Evolutionary conservation across 2,797 vertebrate species (phyloP), one percentile per base, ranked within the genome.

Genomic region (Myotis daubentonii): DNA sequence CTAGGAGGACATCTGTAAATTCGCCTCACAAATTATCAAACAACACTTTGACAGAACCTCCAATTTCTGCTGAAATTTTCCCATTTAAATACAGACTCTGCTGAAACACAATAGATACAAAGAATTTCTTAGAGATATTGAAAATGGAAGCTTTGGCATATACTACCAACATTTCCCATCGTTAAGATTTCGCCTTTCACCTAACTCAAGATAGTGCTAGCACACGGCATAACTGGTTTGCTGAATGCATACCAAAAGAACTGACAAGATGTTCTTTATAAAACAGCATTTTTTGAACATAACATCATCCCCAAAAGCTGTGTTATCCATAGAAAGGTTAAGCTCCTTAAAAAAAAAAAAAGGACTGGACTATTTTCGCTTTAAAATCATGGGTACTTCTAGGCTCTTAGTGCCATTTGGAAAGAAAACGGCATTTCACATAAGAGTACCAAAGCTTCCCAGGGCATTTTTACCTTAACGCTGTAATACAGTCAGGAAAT

Each of bases 11-110:
- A 79, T 25, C 17, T 23, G 11, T 88, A 80, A 88, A 78, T 66
- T 92, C 47, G 91, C n/a, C 12, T 91, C 41, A 78, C 19, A 83
- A 91, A 83, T 88, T 22, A 92, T 47, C 28, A 89, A 94, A 81
- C 17, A 86, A 83, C 7, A 71, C 25, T 74, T 83, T 86, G 60
- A 93, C 3, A 85, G 76, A 82, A 25, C 8, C 28, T 80, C 28
- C 33, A 30, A 60, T 66, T 91, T 78, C 71, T 94, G 55, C 49
- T 78, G 13, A 89, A 91, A 93, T 94, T 53, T 68, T 68, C 49
- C 71, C 16, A 87, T 57, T 96, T 94, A 89, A 87, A 91, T 16
- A 76, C 10, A 81, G 60, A 86, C 28, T 75, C 80, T 83, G 11
- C 51, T 57, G 44, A 91, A 91, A 89, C 22, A 89, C 41, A 76